Percentiles rank a stretch among this genome's conserved stretches.
phyloP scores from a whole-genome alignment of 2,888 invertebrate genomes.

The Pachycephus smyrnensis region DNA sequence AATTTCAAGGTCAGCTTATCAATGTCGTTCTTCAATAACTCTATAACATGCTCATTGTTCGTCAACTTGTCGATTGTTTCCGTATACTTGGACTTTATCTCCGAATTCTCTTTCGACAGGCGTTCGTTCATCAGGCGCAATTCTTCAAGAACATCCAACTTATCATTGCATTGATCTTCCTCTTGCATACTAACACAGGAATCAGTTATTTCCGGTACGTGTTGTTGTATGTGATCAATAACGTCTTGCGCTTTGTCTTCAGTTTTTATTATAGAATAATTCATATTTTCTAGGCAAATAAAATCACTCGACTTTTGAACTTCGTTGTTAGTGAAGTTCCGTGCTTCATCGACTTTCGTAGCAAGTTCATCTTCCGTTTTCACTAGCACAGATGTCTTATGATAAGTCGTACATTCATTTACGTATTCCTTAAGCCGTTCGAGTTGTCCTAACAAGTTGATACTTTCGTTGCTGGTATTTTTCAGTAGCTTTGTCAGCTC shows the following conservation, averaged over 20 bases:
- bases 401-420: not conserved
- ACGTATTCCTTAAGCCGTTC: not conserved
- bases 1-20: conserved; percentile 5
- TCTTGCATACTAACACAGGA: not conserved
- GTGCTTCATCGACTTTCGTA: not conserved
- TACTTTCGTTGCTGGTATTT: not conserved
- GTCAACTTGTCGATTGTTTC: conserved; percentile 12
- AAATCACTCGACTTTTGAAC: not conserved
- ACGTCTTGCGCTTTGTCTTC: not conserved
- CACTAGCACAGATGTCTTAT: not conserved
- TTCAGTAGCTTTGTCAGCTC: conserved; percentile 7
- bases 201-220: not conserved
- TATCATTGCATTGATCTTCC: not conserved
- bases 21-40: conserved; percentile 9
- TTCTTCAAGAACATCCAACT: not conserved
- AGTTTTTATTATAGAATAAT: not conserved
- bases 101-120: conserved; percentile 14
- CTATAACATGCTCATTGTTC: not conserved
- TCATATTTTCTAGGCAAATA: not conserved
- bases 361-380: not conserved
- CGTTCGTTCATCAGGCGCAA: conserved; percentile 11
- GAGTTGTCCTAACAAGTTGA: not conserved
- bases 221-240: not conserved
- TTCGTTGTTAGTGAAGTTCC: not conserved
- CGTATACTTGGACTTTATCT: conserved; percentile 8